Evolutionary conservation across 2,797 vertebrate species (phyloP).

Genomic region (Sebastes itinus): DNA sequence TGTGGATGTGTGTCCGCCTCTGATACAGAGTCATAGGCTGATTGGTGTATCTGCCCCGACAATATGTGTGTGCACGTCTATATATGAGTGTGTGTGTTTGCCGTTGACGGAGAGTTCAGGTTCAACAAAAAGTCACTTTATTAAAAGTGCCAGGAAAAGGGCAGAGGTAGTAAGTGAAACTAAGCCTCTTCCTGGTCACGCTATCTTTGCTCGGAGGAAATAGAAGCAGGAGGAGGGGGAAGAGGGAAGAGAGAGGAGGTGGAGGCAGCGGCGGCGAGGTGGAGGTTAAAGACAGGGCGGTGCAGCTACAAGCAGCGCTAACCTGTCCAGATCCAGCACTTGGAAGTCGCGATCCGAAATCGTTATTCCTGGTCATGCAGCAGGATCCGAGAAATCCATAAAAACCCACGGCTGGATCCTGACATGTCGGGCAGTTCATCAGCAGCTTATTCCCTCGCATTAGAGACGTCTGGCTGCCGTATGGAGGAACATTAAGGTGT

Average conservation of each 20-base stretch:
- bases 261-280: neutral
- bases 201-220: constrained; percentile 19
- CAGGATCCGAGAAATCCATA: constrained; percentile 54
- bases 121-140: constrained; percentile 59
- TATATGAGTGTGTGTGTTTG: constrained; percentile 3
- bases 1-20: constrained; percentile 66
- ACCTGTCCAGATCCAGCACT: constrained; percentile 42
- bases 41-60: constrained; percentile 57
- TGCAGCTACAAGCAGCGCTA: constrained; percentile 59
- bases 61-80: neutral
- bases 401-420: neutral
- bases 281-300: constrained; percentile 52
- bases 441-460: constrained; percentile 6
- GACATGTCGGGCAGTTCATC: constrained; percentile 30
- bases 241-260: neutral
- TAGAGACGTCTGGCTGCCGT: constrained; percentile 13
- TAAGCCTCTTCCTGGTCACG: constrained; percentile 56
- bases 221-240: neutral
- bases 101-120: constrained; percentile 47
- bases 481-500: neutral
- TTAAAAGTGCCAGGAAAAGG: constrained; percentile 52
- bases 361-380: constrained; percentile 51
- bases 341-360: constrained; percentile 48
- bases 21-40: constrained; percentile 69
- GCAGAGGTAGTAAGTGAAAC: constrained; percentile 54